Base-by-base conservation (phyloP, 1,140 invertebrate species). In the Hyles vespertilio region DNA sequence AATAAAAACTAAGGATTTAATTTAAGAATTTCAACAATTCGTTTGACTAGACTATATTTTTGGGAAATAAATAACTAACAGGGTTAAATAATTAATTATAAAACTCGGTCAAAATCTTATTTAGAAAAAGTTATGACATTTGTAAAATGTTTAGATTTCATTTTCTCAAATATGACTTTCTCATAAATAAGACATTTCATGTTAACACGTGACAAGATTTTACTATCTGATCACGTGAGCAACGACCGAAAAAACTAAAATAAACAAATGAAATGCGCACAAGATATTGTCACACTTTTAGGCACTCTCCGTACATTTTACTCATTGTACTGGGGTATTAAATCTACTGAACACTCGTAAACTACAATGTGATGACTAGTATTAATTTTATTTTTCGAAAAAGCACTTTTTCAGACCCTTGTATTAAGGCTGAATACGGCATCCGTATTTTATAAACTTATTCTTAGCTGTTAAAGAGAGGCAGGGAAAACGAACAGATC, bases 371-470 rank as follows among this genome's bases (percentile, higher is more conserved):
- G 65, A 77, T 67, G 59, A 61, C 55, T 56, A 59, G 60, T 47
- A 63, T 56, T 58, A 63, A 51, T 69, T 56, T 62, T 56, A 59
- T 46, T 56, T 51, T 67, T 65, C 61, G 40, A 72, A 79, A 77
- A 82, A 81, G 79, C 81, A 81, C 83, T 84, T 79, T 73, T 82
- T 80, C 65, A 74, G 75, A 77, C 68, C 72, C 46, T 58, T 62
- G 63, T 61, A 58, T 63, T 56, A 59, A 65, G 61, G 63, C 59
- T 61, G 55, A 57, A 45, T 61, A 56, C 48, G 33, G 58, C 50
- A 58, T 56, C n/a, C n/a, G n/a, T 48, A 11, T 11, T 48, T 11
- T 47, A 48, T 48, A 70, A 65, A 65, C 57, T 12, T 40, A 40
- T 40, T 5, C 36, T 40, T 40, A 51, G 51, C 22, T 55, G 61